Base-by-base conservation (phyloP, 1,140 invertebrate species). In the Aphelinus certus region DNA sequence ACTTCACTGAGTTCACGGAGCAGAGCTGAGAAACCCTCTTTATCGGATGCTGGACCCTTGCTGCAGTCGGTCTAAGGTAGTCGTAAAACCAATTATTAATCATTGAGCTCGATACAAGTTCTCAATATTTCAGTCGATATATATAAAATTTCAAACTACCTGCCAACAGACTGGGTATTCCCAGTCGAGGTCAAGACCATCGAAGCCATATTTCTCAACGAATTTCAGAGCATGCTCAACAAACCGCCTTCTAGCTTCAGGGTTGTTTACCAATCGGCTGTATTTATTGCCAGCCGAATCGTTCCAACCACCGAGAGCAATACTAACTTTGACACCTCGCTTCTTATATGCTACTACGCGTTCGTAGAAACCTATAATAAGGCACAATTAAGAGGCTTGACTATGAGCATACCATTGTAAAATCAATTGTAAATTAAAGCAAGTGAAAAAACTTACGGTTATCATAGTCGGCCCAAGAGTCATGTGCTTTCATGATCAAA, bases 101-200 rank as follows among this genome's bases (percentile, higher is more conserved):
- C 62, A 71, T 10, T 48, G 60, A 69, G 6, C 26, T 10, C 26
- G 9, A 26, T 26, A 26, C 26, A 26, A 26, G 26, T 26, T 26
- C 26, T 26, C 26, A 26, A 26, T 26, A 26, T 26, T 26, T 26
- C 26, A 26, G 26, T 26, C 26, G 26, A 26, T 26, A 26, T 26
- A 26, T 26, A 26, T 26, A 26, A 26, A 26, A 26, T 26, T 26
- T 55, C 53, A 5, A 78, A 79, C 76, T 79, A 94, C 94, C 88
- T 96, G 95, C 95, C 95, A 96, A 82, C 95, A 97, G 76, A 94
- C 94, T 1, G 95, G 95, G 87, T 96, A 97, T 82, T 96, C 95
- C 95, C 95, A 97, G 83, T 97, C 95, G 46, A 97, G 85, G 84
- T 97, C 95, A 1, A 97, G 87, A 6, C 95, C 95, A 83, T 96